phyloP scores from a whole-genome alignment of 1,140 invertebrate genomes.

The Plodia interpunctella region DNA sequence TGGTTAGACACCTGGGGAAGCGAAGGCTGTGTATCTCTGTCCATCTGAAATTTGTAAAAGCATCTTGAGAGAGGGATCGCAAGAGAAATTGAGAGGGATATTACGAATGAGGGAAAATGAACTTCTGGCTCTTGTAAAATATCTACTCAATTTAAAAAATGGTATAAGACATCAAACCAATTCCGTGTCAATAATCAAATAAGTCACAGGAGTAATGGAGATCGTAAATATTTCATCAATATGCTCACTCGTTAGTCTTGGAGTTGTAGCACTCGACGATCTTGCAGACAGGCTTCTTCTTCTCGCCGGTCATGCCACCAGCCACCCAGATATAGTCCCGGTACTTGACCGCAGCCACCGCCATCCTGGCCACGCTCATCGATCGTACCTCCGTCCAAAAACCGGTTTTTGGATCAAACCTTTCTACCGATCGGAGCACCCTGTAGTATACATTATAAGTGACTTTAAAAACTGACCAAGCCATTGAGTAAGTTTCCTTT shows the following conservation, averaged over 20 bases:
- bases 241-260: conserved; percentile 75
- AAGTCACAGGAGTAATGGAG: no score
- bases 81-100: no score
- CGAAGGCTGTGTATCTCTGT: conserved; percentile 69
- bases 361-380: conserved; percentile 77
- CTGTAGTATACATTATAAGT: conserved; percentile 34
- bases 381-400: conserved; percentile 77
- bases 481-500: no score
- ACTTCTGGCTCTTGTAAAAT: no score
- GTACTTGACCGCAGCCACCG: conserved; percentile 77
- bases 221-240: no score
- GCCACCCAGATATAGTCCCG: conserved; percentile 81
- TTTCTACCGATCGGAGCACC: conserved; percentile 78
- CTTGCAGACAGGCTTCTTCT: conserved; percentile 71
- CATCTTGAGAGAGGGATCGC: no score
- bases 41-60: conserved; percentile 79
- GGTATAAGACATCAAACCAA: no score
- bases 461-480: no score
- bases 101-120: no score
- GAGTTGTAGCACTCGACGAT: conserved; percentile 81
- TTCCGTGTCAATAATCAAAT: no score
- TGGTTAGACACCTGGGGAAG: conserved; percentile 77
- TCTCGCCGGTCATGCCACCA: conserved; percentile 80
- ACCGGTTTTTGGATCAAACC: conserved; percentile 74
- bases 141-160: no score